phyloP scores from a whole-genome alignment of 2,113 vertebrate species.

The Engystomops pustulosus region DNA sequence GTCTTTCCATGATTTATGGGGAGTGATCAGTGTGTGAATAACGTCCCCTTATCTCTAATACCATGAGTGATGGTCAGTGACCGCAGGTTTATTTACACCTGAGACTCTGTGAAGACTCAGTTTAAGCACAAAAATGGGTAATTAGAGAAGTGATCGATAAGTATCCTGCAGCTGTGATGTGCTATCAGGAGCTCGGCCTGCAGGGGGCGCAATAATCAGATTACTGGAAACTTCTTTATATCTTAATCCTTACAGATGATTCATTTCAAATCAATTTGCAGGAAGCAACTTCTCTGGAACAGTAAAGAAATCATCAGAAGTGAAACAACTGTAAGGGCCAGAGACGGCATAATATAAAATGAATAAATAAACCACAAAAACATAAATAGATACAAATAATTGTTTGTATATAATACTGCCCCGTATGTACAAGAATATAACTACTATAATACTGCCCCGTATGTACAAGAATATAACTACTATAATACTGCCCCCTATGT shows the following conservation, averaged over 20 bases:
- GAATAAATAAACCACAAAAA: too few relatives aligned
- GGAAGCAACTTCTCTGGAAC: constrained; percentile 45
- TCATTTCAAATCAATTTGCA: constrained; percentile 53
- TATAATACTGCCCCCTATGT: too few relatives aligned
- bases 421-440: too few relatives aligned
- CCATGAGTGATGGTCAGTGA: background rate
- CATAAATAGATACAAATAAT: too few relatives aligned
- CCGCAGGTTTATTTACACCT: constrained; percentile 39
- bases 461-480: too few relatives aligned
- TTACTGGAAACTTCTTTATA: background rate
- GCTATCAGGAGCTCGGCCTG: constrained; percentile 42
- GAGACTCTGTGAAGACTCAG: constrained; percentile 33
- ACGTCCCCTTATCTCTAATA: background rate
- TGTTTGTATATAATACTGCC: too few relatives aligned
- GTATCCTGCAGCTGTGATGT: constrained; percentile 24
- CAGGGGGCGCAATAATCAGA: constrained; percentile 34
- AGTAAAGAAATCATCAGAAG: background rate
- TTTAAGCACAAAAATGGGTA: constrained; percentile 18
- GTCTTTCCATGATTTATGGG: background rate
- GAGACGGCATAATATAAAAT: too few relatives aligned
- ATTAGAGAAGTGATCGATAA: background rate
- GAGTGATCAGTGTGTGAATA: background rate
- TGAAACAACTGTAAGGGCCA: background rate
- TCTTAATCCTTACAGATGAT: constrained; percentile 34
- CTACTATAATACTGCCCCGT: too few relatives aligned